phyloP scores from a whole-genome alignment of 2,797 vertebrate genomes.

The Siniperca undulata region DNA sequence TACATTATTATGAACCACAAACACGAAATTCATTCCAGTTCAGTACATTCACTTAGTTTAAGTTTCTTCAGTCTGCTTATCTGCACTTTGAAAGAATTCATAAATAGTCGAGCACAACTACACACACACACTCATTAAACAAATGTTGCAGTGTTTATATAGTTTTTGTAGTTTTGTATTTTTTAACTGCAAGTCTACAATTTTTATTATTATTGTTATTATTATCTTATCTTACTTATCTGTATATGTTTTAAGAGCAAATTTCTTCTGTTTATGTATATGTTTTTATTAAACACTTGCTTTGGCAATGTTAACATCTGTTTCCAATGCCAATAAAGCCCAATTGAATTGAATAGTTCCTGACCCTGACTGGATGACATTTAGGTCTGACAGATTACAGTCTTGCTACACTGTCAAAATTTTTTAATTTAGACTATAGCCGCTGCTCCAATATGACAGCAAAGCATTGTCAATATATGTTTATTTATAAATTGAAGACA shows the following conservation, averaged over 20 bases:
- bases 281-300: no score
- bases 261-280: no score
- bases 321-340: no score
- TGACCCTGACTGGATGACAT: slow-evolving; percentile 9
- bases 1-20: background rate
- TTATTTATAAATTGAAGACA: background rate
- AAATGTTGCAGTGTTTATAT: no score
- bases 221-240: no score
- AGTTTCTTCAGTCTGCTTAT: slow-evolving; percentile 12
- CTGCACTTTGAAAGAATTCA: slow-evolving; percentile 27
- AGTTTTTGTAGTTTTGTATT: no score
- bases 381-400: background rate
- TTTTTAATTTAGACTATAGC: background rate
- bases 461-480: background rate
- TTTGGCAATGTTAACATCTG: no score
- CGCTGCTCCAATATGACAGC: background rate
- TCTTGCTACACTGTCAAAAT: background rate
- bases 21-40: slow-evolving; percentile 8
- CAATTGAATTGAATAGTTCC: background rate
- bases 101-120: background rate
- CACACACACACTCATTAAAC: no score
- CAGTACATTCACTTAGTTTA: background rate
- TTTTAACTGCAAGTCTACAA: no score
- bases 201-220: no score
- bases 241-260: no score